Percentiles rank a stretch among this genome's conserved stretches.
phyloP scores from a whole-genome alignment of 2,888 invertebrate species.

The Drosophila nigricruria region DNA sequence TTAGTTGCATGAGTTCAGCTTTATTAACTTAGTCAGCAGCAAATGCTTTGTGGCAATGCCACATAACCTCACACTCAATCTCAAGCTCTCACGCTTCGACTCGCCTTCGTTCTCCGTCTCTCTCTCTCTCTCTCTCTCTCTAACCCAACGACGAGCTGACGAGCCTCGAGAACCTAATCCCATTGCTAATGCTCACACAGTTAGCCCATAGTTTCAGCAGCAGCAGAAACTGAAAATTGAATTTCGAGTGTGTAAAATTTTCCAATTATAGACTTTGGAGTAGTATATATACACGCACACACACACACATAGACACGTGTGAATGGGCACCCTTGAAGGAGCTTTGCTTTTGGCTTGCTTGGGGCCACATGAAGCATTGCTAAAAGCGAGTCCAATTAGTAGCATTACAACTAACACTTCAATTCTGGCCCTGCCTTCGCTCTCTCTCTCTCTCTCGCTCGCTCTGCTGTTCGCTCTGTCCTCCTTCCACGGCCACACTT shows the following conservation, averaged over 20 bases:
- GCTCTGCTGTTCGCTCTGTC: neutral
- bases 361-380: slow-evolving; percentile 69
- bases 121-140: neutral
- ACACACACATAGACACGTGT: slow-evolving; percentile 11
- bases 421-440: slow-evolving; percentile 61
- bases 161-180: neutral
- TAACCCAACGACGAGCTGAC: neutral
- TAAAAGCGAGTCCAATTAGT: slow-evolving; percentile 82
- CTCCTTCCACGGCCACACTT: slow-evolving; percentile 12
- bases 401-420: slow-evolving; percentile 83
- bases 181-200: slow-evolving; percentile 45
- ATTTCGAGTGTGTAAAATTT: slow-evolving; percentile 79
- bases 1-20: slow-evolving; percentile 30
- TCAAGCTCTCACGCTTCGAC: too few relatives aligned
- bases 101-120: neutral
- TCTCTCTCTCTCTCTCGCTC: neutral
- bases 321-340: slow-evolving; percentile 56
- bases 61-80: slow-evolving; percentile 7
- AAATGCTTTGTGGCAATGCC: slow-evolving; percentile 44
- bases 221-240: slow-evolving; percentile 63
- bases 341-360: slow-evolving; percentile 54
- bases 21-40: slow-evolving; percentile 42
- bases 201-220: slow-evolving; percentile 39
- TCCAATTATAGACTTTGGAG: slow-evolving; percentile 75
- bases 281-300: slow-evolving; percentile 28